Evolutionary conservation across 2,797 vertebrate genomes (phyloP), one percentile per base, ranked within the genome.

Genomic region (Telmatherina bonti): DNA sequence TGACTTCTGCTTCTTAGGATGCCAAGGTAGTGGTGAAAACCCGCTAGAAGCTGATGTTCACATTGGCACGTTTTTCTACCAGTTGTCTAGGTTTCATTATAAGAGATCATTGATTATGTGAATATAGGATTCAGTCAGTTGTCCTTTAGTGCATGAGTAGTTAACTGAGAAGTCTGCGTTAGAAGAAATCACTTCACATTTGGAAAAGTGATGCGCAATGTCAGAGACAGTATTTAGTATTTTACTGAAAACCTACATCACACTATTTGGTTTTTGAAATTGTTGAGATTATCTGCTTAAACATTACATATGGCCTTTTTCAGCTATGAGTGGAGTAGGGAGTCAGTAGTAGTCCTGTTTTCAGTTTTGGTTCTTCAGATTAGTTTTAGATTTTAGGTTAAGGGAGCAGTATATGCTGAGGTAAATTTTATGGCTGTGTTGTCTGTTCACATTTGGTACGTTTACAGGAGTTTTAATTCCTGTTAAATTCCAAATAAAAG

Each of bases 31-130:
- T 58, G 59, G 51, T 70, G 57, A 81, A 81, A 72, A 59, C 35
- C 45, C 30, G 52, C 30, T 33, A 63, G 71, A 78, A 38, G 56
- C 56, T 73, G 71, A 72, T 78, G 69, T 85, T 88, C 66, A 66
- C 56, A 35, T 16, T 58, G 62, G 62, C 61, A 79, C 58, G 18
- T 67, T 66, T 76, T 77, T 67, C 52, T 55, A 43, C 70, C 70
- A 62, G 1, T 65, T 38, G 58, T 26, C 31, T 16, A 60, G 27
- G 66, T 83, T 81, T 71, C 56, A 53, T 74, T 72, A 55, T 35
- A 47, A 60, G n/a, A 73, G 0, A 72, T 63, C 64, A n/a, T 55
- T 11, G 47, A 73, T 72, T 64, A 43, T 31, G 38, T 15, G 27
- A 36, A 69, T 67, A 47, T 66, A 36, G 35, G 31, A 49, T 56